Base-by-base conservation (phyloP, 2,797 vertebrate species). In the Sorex maritimensis region DNA sequence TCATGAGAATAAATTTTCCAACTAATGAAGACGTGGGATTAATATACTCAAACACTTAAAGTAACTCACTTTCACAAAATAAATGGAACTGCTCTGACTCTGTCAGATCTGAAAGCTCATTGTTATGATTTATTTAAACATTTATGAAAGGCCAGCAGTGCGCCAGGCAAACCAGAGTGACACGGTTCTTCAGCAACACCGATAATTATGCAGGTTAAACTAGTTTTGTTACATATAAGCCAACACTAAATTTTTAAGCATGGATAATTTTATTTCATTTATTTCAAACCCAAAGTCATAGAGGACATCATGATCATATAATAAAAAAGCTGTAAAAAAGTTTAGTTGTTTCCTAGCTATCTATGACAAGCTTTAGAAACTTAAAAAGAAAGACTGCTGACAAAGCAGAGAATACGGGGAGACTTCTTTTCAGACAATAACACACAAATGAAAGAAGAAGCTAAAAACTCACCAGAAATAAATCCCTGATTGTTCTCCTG, bases 391-490 rank as follows among this genome's bases (percentile, higher is more conserved):
- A 93, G 88, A 91, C 49, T 95, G 94, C 96, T 97, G 96, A 96
- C 79, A 95, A 92, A 97, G 94, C 81, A 68, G 75, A 80, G 91
- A 94, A 63, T 78, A 85, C 5, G 75, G 65, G 74, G 86, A 73
- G 23, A 78, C 14, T 91, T 88, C 86, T 85, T 94, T 92, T 95
- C 90, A 91, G 94, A 97, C 93, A 96, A 93, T 94, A 90, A 91
- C 84, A 55, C 77, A 41, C 72, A 92, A 91, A 96, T 95, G 91
- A 95, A 94, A 95, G 92, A 80, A 92, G 84, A 95, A 96, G 95
- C 93, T 95, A 86, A 96, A 94, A 95, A 95, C 91, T 88, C 92
- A 90, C 86, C 84, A 95, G 94, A 97, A 97, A 96, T 93, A 96
- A 95, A 91, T 75, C 84, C 87, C 49, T 81, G 95, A 97, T 96